Base-by-base conservation (phyloP, 2,888 invertebrate species). In the Vesta saturnalis region DNA sequence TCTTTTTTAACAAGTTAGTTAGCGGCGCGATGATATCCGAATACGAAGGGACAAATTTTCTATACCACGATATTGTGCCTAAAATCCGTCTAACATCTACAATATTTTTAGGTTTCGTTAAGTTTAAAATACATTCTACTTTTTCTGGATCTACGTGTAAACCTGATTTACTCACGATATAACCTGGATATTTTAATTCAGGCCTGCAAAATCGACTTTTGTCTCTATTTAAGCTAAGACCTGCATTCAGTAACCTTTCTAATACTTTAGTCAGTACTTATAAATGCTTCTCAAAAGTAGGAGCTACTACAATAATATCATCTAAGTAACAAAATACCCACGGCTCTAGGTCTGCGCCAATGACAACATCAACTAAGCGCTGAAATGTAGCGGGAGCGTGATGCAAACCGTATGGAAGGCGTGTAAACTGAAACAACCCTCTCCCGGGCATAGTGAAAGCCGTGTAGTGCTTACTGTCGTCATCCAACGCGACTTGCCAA, bases 361-460 rank as follows among this genome's bases (percentile, higher is more conserved):
- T 52, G 15, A 78, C 69, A 0, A 21, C 49, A 60, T 78, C 77
- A 46, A 79, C 72, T 10, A 79, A 65, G 0, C 76, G 60, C 52
- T 77, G 75, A 63, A 73, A 78, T 0, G 75, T 77, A 10, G 75
- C 74, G 0, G 76, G 75, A 1, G 77, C 72, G 58, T 72, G 75
- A 49, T 68, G 69, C 1, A 80, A 56, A 0, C 79, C 78, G 65
- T 78, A 79, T 0, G 79, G 78, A 73, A 79, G 72, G 1, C 73
- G 54, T 0, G 6, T 19, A 55, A 75, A 74, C 39, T 75, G 72
- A 35, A 60, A 74, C 0, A 72, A 59, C 0, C 74, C 74, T 5
- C 74, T 23, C 39, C 60, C 57, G 1, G 73, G 72, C 6, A 74
- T 66, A 10, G 71, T 71, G 56, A 75, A 75, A 12, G 72, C 73